A percentile compares a stretch with the other conserved stretches of the same genome.
Conservation (phyloP, 2,888 invertebrate genomes). For the Xanthorhoe designata region DNA sequence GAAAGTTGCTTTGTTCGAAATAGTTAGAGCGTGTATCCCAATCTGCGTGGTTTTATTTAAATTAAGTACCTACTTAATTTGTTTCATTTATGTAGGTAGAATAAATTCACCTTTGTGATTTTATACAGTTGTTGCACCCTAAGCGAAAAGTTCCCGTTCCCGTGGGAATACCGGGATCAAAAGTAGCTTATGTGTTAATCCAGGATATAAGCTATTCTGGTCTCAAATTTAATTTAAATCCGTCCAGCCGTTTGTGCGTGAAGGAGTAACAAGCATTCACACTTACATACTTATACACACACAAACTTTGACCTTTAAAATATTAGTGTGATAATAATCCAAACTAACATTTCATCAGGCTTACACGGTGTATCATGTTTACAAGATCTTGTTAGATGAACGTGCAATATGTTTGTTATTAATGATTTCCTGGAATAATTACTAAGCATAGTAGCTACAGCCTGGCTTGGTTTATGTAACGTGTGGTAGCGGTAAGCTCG, state of each 20-base stretch:
- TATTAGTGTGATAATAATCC: too few relatives aligned
- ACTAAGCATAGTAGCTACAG: slow-evolving; percentile 1
- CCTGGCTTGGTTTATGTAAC: not conserved
- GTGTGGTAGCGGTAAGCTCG: not conserved
- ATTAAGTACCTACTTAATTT: not conserved
- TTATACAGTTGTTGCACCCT: not conserved
- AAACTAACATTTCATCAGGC: not conserved
- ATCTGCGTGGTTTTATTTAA: slow-evolving; percentile 11
- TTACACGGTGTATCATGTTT: not conserved
- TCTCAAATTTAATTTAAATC: too few relatives aligned
- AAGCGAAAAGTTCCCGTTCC: too few relatives aligned
- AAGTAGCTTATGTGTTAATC: too few relatives aligned
- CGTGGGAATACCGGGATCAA: too few relatives aligned
- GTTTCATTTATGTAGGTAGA: not conserved
- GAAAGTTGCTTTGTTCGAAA: slow-evolving; percentile 34
- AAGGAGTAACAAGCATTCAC: too few relatives aligned
- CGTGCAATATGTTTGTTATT: slow-evolving; percentile 1
- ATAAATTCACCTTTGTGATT: not conserved
- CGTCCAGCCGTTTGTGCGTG: too few relatives aligned
- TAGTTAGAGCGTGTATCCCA: slow-evolving; percentile 20
- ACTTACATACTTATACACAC: too few relatives aligned
- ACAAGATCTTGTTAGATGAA: slow-evolving; percentile 3
- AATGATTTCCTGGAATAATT: slow-evolving; percentile 10
- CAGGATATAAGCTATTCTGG: too few relatives aligned
- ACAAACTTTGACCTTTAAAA: too few relatives aligned